Evolutionary conservation across 2,888 invertebrate species (phyloP).

Genomic region (Nasonovia ribisnigri): DNA sequence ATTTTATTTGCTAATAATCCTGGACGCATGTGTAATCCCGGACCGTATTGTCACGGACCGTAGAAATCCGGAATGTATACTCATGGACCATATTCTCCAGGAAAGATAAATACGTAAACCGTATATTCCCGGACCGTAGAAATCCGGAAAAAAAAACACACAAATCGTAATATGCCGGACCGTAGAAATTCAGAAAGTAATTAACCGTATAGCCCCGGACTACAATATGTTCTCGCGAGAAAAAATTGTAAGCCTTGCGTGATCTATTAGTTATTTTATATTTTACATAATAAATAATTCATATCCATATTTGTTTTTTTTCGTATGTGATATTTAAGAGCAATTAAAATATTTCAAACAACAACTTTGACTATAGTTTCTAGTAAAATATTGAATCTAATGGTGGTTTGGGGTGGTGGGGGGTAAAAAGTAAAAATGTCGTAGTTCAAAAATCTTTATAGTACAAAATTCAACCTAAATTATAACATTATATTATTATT

Average conservation of each 20-base stretch:
- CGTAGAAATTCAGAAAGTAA: no score
- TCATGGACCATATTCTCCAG: no score
- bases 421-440: not conserved
- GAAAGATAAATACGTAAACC: no score
- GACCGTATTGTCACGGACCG: no score
- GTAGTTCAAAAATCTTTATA: not conserved
- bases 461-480: not conserved
- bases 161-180: no score
- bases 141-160: no score
- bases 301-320: not conserved
- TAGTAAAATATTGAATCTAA: not conserved
- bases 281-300: not conserved
- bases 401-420: not conserved
- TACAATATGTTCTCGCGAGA: no score
- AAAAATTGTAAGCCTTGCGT: not conserved
- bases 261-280: not conserved
- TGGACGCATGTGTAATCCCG: no score
- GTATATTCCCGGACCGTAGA: no score
- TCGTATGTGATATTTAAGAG: not conserved
- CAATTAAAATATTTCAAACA: not conserved
- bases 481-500: not conserved
- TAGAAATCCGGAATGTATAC: no score
- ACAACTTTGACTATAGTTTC: not conserved
- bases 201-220: no score
- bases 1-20: no score